phyloP scores from a whole-genome alignment of 2,797 vertebrate species.

The Tragopan temminckii region DNA sequence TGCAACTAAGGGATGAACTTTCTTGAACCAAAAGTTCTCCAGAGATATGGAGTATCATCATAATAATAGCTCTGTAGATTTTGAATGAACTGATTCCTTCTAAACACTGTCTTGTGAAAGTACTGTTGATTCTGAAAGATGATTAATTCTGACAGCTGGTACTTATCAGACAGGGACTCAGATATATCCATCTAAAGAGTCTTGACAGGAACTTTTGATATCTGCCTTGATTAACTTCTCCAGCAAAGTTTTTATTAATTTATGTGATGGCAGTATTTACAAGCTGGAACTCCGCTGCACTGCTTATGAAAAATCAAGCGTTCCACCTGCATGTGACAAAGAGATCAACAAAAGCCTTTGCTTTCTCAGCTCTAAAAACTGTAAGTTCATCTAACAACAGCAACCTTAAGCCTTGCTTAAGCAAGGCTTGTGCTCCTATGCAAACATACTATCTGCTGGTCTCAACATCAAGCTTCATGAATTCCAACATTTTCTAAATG shows the following conservation, averaged over 20 bases:
- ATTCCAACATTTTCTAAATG: not conserved
- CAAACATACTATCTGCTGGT: not conserved
- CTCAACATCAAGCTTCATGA: not conserved
- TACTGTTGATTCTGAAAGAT: not conserved
- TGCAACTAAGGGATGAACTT: not conserved
- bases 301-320: not conserved
- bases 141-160: constrained; percentile 10
- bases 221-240: constrained; percentile 3
- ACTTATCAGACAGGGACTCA: not conserved
- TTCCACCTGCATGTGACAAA: not conserved
- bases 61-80: not conserved
- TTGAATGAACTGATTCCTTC: constrained; percentile 30
- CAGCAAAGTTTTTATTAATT: constrained; percentile 11
- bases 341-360: not conserved
- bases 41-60: not conserved
- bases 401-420: not conserved
- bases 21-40: not conserved
- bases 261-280: not conserved
- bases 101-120: not conserved
- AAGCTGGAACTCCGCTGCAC: not conserved
- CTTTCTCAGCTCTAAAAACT: not conserved
- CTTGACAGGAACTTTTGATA: not conserved
- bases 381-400: not conserved
- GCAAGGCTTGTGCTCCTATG: not conserved
- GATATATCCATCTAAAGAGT: constrained; percentile 1